Conservation (phyloP, 2,797 vertebrate genomes). For the Myotis vivesi region DNA sequence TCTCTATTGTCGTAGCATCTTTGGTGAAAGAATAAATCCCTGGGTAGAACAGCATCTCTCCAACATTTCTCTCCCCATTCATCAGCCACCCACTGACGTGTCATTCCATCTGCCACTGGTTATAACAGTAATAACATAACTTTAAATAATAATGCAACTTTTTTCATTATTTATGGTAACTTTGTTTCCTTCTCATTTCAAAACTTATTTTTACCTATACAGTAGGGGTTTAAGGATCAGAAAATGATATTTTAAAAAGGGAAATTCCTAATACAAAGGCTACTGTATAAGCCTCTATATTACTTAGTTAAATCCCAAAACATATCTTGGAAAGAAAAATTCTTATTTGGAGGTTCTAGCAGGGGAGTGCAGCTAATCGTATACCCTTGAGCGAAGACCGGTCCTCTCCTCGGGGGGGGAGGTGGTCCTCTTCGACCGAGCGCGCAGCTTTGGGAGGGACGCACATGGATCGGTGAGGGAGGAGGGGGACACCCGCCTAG, state of each 20-base stretch:
- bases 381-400: too few relatives aligned
- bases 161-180: constrained; percentile 29
- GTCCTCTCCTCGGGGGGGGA: too few relatives aligned
- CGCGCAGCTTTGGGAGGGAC: too few relatives aligned
- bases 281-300: not conserved
- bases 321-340: not conserved
- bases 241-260: not conserved
- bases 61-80: not conserved
- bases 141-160: not conserved
- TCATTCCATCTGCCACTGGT: not conserved
- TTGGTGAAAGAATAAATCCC: not conserved
- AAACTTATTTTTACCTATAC: not conserved
- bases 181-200: not conserved
- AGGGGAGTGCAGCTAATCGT: too few relatives aligned
- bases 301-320: constrained; percentile 33
- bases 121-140: not conserved
- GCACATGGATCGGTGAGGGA: too few relatives aligned
- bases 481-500: too few relatives aligned
- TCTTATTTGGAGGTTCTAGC: not conserved
- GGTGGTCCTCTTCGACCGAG: too few relatives aligned
- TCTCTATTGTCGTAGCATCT: not conserved
- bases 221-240: not conserved
- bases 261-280: constrained; percentile 8
- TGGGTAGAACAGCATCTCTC: not conserved
- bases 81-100: not conserved